Percentiles rank a stretch among this genome's conserved stretches.
These are phyloP conservation scores for Miltochrista miniata DNA, from an alignment of 2,888 invertebrate genomes.

Conservation along the genomic window DNA sequence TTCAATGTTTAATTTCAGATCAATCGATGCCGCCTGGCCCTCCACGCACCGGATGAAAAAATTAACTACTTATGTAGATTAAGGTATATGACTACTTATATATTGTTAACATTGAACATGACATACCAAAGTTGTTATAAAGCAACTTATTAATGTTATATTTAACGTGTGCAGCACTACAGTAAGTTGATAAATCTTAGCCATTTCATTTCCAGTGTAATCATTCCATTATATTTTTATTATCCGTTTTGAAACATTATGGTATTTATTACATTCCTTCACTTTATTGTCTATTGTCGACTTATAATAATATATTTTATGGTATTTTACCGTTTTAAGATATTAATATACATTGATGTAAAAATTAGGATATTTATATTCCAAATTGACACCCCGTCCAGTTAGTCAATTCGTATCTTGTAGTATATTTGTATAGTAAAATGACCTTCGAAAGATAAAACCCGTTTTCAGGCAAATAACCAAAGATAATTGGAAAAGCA, in stretches of 20 bases:
- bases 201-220: slow-evolving; percentile 38
- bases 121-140: slow-evolving; percentile 51
- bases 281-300: slow-evolving; percentile 8
- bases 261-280: slow-evolving; percentile 49
- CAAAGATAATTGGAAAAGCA: too few relatives aligned
- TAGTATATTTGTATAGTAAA: slow-evolving; percentile 14
- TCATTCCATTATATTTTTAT: slow-evolving; percentile 44
- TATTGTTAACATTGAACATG: slow-evolving; percentile 34
- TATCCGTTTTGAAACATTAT: slow-evolving; percentile 17
- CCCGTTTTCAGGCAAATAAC: too few relatives aligned
- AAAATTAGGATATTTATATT: slow-evolving; percentile 18
- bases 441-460: slow-evolving; percentile 1
- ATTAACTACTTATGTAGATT: slow-evolving; percentile 18
- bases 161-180: slow-evolving; percentile 26
- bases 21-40: slow-evolving; percentile 33
- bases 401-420: slow-evolving; percentile 26
- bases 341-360: slow-evolving; percentile 16
- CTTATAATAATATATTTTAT: slow-evolving; percentile 14
- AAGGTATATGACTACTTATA: slow-evolving; percentile 12
- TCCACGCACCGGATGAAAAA: slow-evolving; percentile 31
- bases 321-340: slow-evolving; percentile 37
- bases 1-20: slow-evolving; percentile 33
- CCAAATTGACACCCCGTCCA: slow-evolving; percentile 49
- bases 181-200: slow-evolving; percentile 17
- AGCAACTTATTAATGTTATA: slow-evolving; percentile 38